Evolutionary conservation across 2,113 vertebrate genomes (phyloP), one percentile per base, ranked within the genome.

Genomic region (Blennius ocellaris): DNA sequence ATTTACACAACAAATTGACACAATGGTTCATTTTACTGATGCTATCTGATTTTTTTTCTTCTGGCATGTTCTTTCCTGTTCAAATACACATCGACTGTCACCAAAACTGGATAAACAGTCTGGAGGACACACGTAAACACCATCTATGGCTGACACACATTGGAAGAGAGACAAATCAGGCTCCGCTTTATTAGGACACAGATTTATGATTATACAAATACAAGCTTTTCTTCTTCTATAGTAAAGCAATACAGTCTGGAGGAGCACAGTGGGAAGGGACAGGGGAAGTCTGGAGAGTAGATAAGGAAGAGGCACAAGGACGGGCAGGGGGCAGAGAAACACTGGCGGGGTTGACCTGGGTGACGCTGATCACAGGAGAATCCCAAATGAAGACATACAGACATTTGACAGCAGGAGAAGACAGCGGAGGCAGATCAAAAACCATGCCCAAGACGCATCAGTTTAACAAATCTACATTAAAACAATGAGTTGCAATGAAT

Each of bases 281-380:
- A 11, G 40, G 75, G 89, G 87, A 92, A 91, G 89, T 89, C 85
- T 92, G 89, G 47, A 9, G 71, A 2, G 3, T 15, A 81, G 91
- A 93, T 93, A 92, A 93, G 86, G 62, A 81, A 70, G 74, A 84
- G 65, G 73, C 67, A 60, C 4, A 1, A 59, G 72, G 84, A 86
- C 53, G 56, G 80, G 56, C 38, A 60, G 36, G 30, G 70, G 30
- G 43, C n/a, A 41, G 66, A 54, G 66, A 55, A 69, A 72, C 51
- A 55, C 49, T 16, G 38, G 15, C 2, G 14, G 48, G 71, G 64
- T 47, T 53, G 52, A 72, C 15, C 11, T 16, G 54, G 69, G 60
- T 41, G 77, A 81, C 67, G 76, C 30, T 62, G 71, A 81, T 89
- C 76, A 73, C 59, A 72, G 55, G 49, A 55, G 54, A 81, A 82